Percentiles rank a stretch among this genome's conserved stretches.
Evolutionary conservation across 92 coral and sea anemone species (phyloP).

Genomic region (Parazoanthus swiftii): DNA sequence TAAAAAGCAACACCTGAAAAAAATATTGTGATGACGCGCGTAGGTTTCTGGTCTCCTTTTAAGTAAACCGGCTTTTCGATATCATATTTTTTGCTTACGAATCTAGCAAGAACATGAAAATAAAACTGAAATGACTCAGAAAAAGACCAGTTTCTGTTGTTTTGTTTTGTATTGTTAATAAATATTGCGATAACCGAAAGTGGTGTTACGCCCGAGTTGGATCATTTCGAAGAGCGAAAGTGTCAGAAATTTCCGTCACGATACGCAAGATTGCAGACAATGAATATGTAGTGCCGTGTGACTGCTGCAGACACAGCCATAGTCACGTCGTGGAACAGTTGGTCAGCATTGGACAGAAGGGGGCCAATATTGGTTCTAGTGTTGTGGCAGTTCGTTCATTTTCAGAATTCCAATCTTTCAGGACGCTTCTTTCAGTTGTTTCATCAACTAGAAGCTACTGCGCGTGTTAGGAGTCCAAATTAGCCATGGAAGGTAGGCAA

Average conservation of each 20-base stretch:
- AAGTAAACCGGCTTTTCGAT: no score
- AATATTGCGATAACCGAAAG: no score
- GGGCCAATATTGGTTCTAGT: slow-evolving; percentile 16
- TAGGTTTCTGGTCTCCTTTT: no score
- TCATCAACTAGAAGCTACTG: background rate
- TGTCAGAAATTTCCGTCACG: slow-evolving; percentile 34
- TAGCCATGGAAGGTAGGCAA: slow-evolving; percentile 33
- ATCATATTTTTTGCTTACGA: no score
- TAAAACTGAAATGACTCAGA: no score
- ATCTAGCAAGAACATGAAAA: no score
- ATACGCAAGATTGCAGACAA: slow-evolving; percentile 30
- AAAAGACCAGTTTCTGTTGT: no score
- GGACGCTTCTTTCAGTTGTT: slow-evolving; percentile 1
- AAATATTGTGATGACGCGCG: no score
- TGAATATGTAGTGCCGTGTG: slow-evolving; percentile 35
- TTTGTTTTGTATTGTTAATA: no score
- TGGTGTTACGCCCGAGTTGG: no score
- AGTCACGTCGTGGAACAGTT: slow-evolving; percentile 28
- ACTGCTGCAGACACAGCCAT: slow-evolving; percentile 1
- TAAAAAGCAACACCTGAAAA: no score
- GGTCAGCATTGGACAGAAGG: background rate
- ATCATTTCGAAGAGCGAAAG: background rate
- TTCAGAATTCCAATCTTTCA: slow-evolving; percentile 14
- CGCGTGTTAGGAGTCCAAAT: background rate
- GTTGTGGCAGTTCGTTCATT: slow-evolving; percentile 9